These are phyloP conservation scores for Lepidostoma basale DNA, from an alignment of 1,140 invertebrate genomes.

Conservation along the genomic window DNA sequence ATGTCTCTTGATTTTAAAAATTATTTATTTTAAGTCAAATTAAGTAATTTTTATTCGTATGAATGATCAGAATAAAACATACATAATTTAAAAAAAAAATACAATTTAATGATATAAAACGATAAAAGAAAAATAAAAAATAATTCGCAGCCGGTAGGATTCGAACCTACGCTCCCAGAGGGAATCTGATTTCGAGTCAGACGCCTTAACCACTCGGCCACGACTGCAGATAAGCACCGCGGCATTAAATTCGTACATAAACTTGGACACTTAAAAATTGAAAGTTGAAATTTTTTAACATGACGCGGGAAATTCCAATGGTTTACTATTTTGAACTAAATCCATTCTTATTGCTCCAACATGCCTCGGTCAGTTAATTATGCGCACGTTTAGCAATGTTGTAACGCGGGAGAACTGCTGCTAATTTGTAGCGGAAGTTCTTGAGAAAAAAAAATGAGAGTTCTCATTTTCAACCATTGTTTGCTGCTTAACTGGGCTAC, in stretches of 20 bases:
- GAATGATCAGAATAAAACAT: too few relatives aligned
- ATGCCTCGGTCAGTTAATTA: not conserved
- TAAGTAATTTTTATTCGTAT: too few relatives aligned
- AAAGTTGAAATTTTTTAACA: not conserved
- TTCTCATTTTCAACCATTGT: not conserved
- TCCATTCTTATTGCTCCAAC: not conserved
- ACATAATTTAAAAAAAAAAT: not conserved
- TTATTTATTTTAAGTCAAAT: too few relatives aligned
- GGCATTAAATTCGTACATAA: not conserved
- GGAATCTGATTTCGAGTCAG: conserved; percentile 64
- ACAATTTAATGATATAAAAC: not conserved
- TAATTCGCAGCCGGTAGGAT: conserved; percentile 53
- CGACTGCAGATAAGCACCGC: conserved; percentile 34
- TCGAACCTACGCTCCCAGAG: conserved; percentile 63
- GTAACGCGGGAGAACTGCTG: not conserved
- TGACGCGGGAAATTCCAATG: not conserved
- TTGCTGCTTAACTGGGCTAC: not conserved
- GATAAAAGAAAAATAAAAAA: conserved; percentile 33
- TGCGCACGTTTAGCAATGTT: not conserved
- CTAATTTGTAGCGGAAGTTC: not conserved
- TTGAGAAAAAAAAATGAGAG: conserved; percentile 1
- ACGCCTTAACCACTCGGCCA: conserved; percentile 62
- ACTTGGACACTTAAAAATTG: not conserved
- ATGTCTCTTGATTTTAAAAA: too few relatives aligned
- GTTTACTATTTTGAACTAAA: not conserved